phyloP scores from a whole-genome alignment of 2,797 vertebrate species.

The Pteropus rufus region DNA sequence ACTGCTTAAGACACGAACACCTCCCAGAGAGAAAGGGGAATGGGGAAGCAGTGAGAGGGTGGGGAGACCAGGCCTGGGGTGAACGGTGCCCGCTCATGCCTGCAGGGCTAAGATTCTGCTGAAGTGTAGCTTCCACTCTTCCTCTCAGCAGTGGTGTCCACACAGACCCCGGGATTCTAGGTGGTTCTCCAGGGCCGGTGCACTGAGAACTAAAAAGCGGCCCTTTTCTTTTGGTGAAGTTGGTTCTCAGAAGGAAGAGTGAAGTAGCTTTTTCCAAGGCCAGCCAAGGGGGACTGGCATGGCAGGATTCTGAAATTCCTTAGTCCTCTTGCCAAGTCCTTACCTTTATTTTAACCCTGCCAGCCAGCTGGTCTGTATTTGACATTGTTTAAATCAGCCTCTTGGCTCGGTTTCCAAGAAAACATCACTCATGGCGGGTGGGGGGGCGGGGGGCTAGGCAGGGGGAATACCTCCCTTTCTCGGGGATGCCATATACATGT shows the following conservation, averaged over 20 bases:
- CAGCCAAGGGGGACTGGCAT: too few relatives aligned
- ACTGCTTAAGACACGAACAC: background rate
- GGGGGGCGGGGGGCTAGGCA: too few relatives aligned
- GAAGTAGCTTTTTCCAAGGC: background rate
- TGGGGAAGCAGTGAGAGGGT: background rate
- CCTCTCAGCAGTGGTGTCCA: background rate
- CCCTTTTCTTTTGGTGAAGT: background rate
- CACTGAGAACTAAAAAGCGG: background rate
- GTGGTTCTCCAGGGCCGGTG: background rate
- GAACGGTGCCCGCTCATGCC: rapidly evolving
- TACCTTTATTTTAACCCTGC: too few relatives aligned
- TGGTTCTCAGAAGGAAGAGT: background rate
- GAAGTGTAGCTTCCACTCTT: background rate
- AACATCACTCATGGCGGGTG: background rate
- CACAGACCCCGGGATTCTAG: background rate
- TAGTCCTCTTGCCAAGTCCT: too few relatives aligned
- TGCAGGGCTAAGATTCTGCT: background rate
- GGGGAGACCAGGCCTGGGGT: background rate
- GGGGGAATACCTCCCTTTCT: background rate
- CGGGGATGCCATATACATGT: background rate
- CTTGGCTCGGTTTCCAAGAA: background rate
- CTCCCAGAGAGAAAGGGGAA: background rate
- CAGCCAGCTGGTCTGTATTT: too few relatives aligned
- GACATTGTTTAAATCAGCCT: background rate
- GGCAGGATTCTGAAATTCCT: too few relatives aligned